Conservation (phyloP, 1,140 invertebrate genomes). For the Lanistes nyassanus region DNA sequence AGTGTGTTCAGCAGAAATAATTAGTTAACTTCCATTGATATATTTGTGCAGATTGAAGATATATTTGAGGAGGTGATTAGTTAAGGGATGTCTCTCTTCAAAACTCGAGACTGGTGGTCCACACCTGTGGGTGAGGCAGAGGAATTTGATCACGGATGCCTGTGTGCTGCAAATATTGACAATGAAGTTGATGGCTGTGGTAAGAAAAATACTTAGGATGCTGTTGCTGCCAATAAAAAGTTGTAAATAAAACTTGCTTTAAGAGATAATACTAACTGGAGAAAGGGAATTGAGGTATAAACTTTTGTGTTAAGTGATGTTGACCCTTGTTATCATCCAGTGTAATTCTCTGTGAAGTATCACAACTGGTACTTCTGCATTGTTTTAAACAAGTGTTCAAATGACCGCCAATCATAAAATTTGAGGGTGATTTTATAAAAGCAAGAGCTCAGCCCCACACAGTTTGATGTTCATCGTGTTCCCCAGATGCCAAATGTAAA, state of each 20-base stretch:
- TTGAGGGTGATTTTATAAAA: not conserved
- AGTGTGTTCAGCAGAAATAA: too few species aligned
- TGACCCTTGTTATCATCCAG: too few species aligned
- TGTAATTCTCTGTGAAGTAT: too few species aligned
- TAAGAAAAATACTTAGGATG: conserved; percentile 30
- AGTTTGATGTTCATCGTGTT: not conserved
- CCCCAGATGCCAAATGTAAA: not conserved
- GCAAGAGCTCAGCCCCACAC: not conserved
- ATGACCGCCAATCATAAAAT: too few species aligned
- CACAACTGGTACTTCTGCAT: too few species aligned
- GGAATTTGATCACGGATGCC: conserved; percentile 73
- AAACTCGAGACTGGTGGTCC: conserved; percentile 81
- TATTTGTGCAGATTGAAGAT: too few species aligned
- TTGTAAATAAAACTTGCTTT: too few species aligned
- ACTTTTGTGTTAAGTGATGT: too few species aligned
- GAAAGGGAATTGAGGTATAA: too few species aligned
- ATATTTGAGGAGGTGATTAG: not conserved
- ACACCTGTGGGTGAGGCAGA: conserved; percentile 73
- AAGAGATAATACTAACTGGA: too few species aligned
- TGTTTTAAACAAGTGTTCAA: too few species aligned
- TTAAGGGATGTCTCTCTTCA: conserved; percentile 80
- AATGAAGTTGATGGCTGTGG: conserved; percentile 68
- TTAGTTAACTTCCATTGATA: too few species aligned
- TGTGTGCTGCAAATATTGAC: conserved; percentile 75
- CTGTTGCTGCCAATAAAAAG: not conserved